Percentiles rank a stretch among this genome's conserved stretches.
These are phyloP conservation scores for Rhombomys opimus DNA, from an alignment of 2,113 vertebrate species.

Conservation along the genomic window DNA sequence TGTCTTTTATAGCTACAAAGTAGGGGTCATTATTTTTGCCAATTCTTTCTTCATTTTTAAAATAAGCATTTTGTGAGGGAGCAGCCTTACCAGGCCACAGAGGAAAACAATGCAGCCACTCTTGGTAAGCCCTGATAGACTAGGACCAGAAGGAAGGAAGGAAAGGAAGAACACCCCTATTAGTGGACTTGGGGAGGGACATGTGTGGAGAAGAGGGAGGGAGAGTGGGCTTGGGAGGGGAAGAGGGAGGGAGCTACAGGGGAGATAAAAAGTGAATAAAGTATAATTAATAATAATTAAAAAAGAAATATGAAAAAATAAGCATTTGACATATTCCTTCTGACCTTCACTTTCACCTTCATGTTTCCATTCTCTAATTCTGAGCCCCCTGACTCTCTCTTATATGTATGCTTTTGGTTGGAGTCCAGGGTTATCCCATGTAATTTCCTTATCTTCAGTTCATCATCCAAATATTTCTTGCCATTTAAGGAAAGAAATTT, in stretches of 20 bases:
- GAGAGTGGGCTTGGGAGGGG: no score
- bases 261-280: no score
- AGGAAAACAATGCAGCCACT: no score
- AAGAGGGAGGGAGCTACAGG: no score
- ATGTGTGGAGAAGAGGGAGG: no score
- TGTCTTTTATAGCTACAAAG: background rate
- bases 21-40: background rate
- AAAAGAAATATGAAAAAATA: no score
- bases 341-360: background rate
- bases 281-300: no score
- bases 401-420: background rate
- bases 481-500: background rate
- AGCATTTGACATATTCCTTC: background rate
- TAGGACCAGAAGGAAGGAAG: no score
- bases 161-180: no score
- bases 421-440: background rate
- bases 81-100: no score
- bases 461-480: slow-evolving; percentile 3
- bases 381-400: background rate
- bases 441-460: background rate
- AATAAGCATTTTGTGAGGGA: background rate
- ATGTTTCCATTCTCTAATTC: background rate
- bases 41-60: background rate
- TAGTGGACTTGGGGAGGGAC: no score
- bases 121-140: no score